These are phyloP conservation scores for Callorhinus ursinus DNA, from an alignment of 2,113 vertebrate genomes.

Conservation along the genomic window DNA sequence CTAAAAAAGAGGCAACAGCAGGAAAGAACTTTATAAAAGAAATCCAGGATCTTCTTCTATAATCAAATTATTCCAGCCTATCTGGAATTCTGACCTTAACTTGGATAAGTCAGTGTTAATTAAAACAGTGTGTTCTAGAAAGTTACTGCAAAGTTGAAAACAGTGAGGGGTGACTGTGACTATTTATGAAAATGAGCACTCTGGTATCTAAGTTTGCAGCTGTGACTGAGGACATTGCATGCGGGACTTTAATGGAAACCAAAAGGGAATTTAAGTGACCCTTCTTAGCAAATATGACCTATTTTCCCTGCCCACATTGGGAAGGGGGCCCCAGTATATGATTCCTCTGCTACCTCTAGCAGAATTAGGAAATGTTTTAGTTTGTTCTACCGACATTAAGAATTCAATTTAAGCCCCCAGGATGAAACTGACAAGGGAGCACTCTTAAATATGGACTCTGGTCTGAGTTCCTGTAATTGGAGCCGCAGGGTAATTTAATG, in stretches of 20 bases:
- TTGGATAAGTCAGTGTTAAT: constrained; percentile 2
- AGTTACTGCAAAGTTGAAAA: constrained; percentile 39
- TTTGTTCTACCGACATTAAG: constrained; percentile 22
- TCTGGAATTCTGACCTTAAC: constrained; percentile 35
- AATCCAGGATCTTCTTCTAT: not conserved
- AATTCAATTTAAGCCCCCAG: constrained; percentile 42
- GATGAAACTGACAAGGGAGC: constrained; percentile 22
- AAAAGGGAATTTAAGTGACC: not conserved
- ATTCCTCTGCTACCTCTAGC: not conserved
- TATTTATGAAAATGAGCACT: constrained; percentile 6
- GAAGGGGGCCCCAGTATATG: not conserved
- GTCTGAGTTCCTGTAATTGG: constrained; percentile 34
- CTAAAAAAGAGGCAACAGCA: not conserved
- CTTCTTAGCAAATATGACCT: not conserved
- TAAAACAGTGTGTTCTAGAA: constrained; percentile 12
- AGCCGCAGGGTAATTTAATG: constrained; percentile 19
- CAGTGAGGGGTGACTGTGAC: not conserved
- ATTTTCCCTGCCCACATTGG: not conserved
- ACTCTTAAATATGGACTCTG: not conserved
- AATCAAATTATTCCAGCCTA: constrained; percentile 29
- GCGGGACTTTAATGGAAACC: not conserved
- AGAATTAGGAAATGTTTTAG: not conserved
- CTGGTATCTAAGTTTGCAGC: not conserved
- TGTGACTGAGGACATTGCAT: not conserved
- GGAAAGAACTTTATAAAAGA: not conserved